Base-by-base conservation (phyloP, 2,888 invertebrate species). In the Drosophila greeni region DNA sequence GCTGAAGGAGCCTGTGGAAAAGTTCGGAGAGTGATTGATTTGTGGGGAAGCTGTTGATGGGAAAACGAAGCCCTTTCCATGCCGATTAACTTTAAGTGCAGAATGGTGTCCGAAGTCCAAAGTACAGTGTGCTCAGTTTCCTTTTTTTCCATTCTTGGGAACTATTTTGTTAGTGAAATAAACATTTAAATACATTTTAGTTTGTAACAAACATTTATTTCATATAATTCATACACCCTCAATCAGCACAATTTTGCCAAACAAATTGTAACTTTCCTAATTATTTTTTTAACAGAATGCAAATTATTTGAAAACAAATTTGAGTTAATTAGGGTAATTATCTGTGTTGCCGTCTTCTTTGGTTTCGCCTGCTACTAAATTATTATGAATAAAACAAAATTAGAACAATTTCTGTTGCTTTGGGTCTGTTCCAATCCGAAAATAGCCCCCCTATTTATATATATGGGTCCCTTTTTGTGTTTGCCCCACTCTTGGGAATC, bases 391-490 rank as follows among this genome's bases (percentile, higher is more conserved):
- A 20, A 29, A 52, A 29, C 52, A 42, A 34, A 64, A 64, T 42
- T 40, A 42, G 23, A 51, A 14, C 18, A 23, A 26, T 20, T 31
- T 60, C n/a, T 29, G 37, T 45, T 20, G 14, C 0, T 45, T 60
- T 60, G 59, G 61, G 43, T 39, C 18, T 18, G 36, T 18, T 61
- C 61, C 66, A 43, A 51, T 52, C 43, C 56, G 67, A 60, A 79
- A 76, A 84, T 84, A 84, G 82, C 45, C 12, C 23, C 33, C 57
- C 68, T 69, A 79, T 84, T 84, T 82, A 74, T 68, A 20, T 68
- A 20, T 20, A 73, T 56, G 66, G 65, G 65, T 68, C 76, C 54
- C 64, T 24, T 29, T 69, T 16, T 73, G 18, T 65, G 48, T 61
- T 51, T 37, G 58, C 49, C 56, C 42, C 64, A 42, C 55, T n/a